Percentiles rank a stretch among this genome's conserved stretches.
These are phyloP conservation scores for Gari tellinella DNA, from an alignment of 2,888 invertebrate genomes.

Conservation along the genomic window DNA sequence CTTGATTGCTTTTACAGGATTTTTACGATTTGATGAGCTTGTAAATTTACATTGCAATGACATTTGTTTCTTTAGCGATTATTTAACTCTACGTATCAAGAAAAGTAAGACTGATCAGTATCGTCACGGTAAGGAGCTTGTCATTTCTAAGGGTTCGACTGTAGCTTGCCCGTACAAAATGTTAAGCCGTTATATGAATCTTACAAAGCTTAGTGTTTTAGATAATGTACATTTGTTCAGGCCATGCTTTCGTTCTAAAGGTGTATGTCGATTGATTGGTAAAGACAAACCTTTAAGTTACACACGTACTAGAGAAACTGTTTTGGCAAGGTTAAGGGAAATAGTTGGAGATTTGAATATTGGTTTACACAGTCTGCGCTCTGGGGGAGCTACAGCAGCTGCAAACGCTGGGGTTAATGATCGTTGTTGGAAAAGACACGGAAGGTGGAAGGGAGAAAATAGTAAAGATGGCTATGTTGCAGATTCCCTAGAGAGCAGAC, in stretches of 20 bases:
- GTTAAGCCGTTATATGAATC: conserved; percentile 28
- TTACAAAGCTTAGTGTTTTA: background rate
- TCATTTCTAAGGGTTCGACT: conserved; percentile 35
- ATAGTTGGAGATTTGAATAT: conserved; percentile 19
- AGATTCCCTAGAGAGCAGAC: conserved; percentile 1
- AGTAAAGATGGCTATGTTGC: conserved; percentile 20
- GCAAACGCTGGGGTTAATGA: conserved; percentile 31
- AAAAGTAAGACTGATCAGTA: too few species aligned
- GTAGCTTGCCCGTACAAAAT: conserved; percentile 41
- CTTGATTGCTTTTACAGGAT: too few species aligned
- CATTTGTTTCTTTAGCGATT: too few species aligned
- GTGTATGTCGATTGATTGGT: background rate
- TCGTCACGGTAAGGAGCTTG: too few species aligned
- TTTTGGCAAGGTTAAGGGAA: conserved; percentile 5
- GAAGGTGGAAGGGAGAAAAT: conserved; percentile 22
- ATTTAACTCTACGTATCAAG: too few species aligned
- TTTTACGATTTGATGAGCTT: too few species aligned
- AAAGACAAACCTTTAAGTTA: conserved; percentile 29
- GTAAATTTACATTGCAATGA: too few species aligned
- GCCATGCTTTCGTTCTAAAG: conserved; percentile 16
- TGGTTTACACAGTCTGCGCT: conserved; percentile 34
- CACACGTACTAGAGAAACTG: conserved; percentile 17
- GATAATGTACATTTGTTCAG: conserved; percentile 11
- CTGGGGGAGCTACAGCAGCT: conserved; percentile 24
- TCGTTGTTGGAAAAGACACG: too few species aligned